Percentiles rank a stretch among this genome's conserved stretches.
These are phyloP conservation scores for Dioctria linearis DNA, from an alignment of 2,888 invertebrate species.

Conservation along the genomic window DNA sequence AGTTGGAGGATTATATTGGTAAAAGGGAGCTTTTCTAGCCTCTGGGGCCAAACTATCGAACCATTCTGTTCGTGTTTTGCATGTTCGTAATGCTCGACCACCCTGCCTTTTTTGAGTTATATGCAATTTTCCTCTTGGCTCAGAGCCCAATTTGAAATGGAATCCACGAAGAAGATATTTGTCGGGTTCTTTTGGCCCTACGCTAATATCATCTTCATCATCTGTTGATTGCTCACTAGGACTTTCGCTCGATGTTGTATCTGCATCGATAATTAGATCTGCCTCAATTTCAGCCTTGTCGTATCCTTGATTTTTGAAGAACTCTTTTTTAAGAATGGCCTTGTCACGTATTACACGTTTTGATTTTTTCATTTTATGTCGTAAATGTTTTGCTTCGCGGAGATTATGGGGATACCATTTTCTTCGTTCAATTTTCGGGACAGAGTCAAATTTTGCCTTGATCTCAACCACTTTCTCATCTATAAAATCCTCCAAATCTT, in stretches of 20 bases:
- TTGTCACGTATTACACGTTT: conserved; percentile 64
- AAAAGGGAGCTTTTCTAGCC: conserved; percentile 63
- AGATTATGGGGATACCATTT: conserved; percentile 65
- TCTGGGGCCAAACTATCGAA: conserved; percentile 65
- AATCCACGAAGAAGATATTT: conserved; percentile 67
- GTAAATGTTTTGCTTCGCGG: conserved; percentile 64
- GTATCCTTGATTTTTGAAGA: conserved; percentile 63
- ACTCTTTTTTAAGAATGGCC: conserved; percentile 63
- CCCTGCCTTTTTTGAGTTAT: conserved; percentile 62
- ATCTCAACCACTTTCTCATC: conserved; percentile 51
- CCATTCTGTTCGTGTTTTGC: conserved; percentile 68
- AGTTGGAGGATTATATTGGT: conserved; percentile 63
- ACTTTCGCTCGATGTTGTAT: conserved; percentile 54
- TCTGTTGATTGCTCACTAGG: conserved; percentile 66
- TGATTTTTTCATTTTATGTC: conserved; percentile 63
- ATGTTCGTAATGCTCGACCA: conserved; percentile 64
- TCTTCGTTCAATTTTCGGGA: conserved; percentile 32
- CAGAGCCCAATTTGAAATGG: conserved; percentile 66
- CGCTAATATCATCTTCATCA: conserved; percentile 66
- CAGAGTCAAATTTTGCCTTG: conserved; percentile 35
- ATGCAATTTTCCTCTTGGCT: conserved; percentile 66
- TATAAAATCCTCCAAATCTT: conserved; percentile 46
- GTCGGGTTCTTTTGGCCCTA: conserved; percentile 64
- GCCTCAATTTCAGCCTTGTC: background rate
- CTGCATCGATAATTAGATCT: conserved; percentile 35